Evolutionary conservation across 2,113 vertebrate species (phyloP).

Genomic region (Pseudolaguvia tuberculata): DNA sequence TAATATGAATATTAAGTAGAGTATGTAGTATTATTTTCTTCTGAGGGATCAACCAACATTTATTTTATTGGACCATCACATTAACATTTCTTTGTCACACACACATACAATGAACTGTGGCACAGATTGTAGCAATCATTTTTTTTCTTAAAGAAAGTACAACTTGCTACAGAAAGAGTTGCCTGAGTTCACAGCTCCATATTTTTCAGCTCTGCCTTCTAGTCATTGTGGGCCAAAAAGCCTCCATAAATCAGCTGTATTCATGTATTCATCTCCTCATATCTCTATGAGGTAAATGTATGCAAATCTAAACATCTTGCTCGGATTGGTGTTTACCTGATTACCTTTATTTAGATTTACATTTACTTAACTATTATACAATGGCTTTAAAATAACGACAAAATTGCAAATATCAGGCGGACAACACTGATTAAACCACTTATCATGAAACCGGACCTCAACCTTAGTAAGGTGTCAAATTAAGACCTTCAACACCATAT

Average conservation of each 20-base stretch:
- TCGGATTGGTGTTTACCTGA: neutral
- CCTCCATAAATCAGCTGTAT: neutral
- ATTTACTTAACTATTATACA: neutral
- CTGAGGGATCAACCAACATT: neutral
- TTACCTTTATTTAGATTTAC: too few relatives aligned
- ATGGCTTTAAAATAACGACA: too few relatives aligned
- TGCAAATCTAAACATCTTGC: neutral
- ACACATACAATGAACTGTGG: neutral
- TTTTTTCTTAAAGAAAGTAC: neutral
- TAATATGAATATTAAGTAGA: slow-evolving; percentile 4
- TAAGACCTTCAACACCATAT: too few relatives aligned
- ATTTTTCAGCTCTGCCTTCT: neutral
- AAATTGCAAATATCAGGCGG: too few relatives aligned
- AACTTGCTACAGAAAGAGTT: slow-evolving; percentile 4
- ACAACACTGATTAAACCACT: too few relatives aligned
- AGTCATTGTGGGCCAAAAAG: neutral
- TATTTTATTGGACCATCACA: neutral
- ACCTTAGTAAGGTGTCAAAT: too few relatives aligned
- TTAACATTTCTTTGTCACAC: neutral
- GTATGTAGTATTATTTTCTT: neutral
- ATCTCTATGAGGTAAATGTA: slow-evolving; percentile 17
- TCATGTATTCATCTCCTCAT: too few relatives aligned
- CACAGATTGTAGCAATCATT: neutral
- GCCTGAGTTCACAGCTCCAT: neutral
- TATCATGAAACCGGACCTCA: too few relatives aligned